These are phyloP conservation scores for Palythoa grandis DNA, from an alignment of 92 coral and sea anemone genomes.

Conservation along the genomic window DNA sequence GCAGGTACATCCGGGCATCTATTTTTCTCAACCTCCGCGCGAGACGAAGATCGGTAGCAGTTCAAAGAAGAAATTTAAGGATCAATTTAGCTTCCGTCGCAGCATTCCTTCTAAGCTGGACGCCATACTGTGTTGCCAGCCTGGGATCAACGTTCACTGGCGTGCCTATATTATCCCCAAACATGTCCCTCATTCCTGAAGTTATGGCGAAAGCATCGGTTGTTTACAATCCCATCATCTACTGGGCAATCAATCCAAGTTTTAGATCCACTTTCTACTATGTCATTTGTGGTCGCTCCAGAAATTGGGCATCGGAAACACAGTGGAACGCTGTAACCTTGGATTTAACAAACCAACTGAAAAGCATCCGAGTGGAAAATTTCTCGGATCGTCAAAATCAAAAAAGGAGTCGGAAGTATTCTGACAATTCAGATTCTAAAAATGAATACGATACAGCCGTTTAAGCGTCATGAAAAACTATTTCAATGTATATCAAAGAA, in stretches of 20 bases:
- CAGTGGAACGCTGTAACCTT: too few species aligned
- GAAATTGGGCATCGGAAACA: too few species aligned
- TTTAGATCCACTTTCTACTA: constrained; percentile 47
- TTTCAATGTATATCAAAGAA: too few species aligned
- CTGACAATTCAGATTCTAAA: too few species aligned
- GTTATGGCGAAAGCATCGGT: constrained; percentile 75
- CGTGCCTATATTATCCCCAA: constrained; percentile 38
- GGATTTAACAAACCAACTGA: too few species aligned
- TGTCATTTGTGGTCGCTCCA: not conserved
- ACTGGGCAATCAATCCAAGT: constrained; percentile 45
- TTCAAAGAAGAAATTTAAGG: constrained; percentile 31
- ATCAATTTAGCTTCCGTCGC: constrained; percentile 53
- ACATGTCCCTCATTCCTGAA: constrained; percentile 65
- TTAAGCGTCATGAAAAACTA: too few species aligned
- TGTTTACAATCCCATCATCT: constrained; percentile 69
- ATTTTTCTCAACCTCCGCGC: not conserved
- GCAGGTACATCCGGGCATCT: constrained; percentile 20
- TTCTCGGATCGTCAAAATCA: too few species aligned
- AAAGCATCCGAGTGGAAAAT: too few species aligned
- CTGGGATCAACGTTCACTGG: constrained; percentile 46
- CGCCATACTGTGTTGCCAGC: constrained; percentile 70
- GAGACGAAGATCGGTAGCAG: constrained; percentile 5
- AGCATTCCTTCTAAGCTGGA: constrained; percentile 69
- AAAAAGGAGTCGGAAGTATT: too few species aligned
- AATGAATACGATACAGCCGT: too few species aligned